Base-by-base conservation (phyloP, 1,140 invertebrate genomes). In the Dermatophagoides farinae region DNA sequence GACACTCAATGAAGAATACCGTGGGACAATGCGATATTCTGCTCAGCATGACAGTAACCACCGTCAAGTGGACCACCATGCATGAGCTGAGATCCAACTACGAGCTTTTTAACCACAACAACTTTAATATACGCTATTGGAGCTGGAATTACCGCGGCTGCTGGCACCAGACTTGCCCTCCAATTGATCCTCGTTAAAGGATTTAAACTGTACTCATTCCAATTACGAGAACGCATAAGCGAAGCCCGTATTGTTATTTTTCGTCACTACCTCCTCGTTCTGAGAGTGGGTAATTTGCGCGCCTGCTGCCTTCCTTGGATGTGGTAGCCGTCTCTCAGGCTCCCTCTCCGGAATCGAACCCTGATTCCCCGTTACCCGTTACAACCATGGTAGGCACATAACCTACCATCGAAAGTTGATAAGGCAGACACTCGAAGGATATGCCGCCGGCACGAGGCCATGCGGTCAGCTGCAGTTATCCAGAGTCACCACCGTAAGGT, bases 261-360 rank as follows among this genome's bases (percentile, higher is more conserved):
- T 31, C 31, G 31, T 31, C 31, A 31, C 31, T 31, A 31, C 31
- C 31, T 31, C 31, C 31, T 31, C 31, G 31, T 31, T 31, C 31
- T 31, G 31, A 31, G 31, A 31, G 76, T 85, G 83, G 82, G 82
- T 85, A 86, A 82, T 80, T 83, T 83, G 78, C 81, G 82, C 80
- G 81, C 82, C 81, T 85, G 82, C 82, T 85, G 82, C 83, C 82
- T 84, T 86, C 82, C 82, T 84, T 86, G 79, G 83, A 85, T 83
- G 83, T 86, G 82, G 81, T 85, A 85, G 84, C 83, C 81, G 80
- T 86, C 84, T 85, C 82, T 84, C 81, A 84, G 81, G 81, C 80
- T 83, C 81, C 81, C 80, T 83, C 80, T 72, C 79, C 61, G 70
- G 71, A 74, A 73, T 73, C 73, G 69, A 76, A 74, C 73, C 76